Conservation (phyloP, 2,797 vertebrate genomes). For the Erethizon dorsatum region DNA sequence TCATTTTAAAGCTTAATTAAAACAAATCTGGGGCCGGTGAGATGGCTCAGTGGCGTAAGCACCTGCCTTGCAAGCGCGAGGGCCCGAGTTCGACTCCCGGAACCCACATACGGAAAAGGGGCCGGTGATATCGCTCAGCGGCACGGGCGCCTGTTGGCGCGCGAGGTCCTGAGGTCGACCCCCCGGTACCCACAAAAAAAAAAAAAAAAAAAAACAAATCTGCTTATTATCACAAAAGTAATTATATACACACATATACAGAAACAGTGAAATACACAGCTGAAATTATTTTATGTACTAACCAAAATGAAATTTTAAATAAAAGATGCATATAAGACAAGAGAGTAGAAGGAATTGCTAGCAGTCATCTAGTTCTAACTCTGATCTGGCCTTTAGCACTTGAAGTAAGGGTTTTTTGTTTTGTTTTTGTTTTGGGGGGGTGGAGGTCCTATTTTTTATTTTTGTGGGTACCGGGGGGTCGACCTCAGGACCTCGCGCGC, state of each 20-base stretch:
- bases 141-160: no score
- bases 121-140: no score
- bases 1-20: constrained; percentile 39
- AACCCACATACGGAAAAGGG: no score
- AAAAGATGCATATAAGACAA: not conserved
- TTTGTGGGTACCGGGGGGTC: no score
- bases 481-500: no score
- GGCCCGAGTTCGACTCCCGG: no score
- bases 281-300: not conserved
- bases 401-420: not conserved
- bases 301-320: constrained; percentile 43
- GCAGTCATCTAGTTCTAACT: not conserved
- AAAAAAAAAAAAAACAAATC: constrained; percentile 24
- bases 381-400: not conserved
- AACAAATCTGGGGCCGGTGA: not conserved
- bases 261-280: not conserved
- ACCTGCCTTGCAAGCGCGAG: no score
- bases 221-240: not conserved
- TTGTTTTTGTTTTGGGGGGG: not conserved
- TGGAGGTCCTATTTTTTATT: not conserved
- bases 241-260: not conserved
- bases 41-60: no score
- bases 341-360: not conserved
- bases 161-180: no score
- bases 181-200: no score